Base-by-base conservation (phyloP, 2,113 vertebrate genomes). In the Carassius gibelio region DNA sequence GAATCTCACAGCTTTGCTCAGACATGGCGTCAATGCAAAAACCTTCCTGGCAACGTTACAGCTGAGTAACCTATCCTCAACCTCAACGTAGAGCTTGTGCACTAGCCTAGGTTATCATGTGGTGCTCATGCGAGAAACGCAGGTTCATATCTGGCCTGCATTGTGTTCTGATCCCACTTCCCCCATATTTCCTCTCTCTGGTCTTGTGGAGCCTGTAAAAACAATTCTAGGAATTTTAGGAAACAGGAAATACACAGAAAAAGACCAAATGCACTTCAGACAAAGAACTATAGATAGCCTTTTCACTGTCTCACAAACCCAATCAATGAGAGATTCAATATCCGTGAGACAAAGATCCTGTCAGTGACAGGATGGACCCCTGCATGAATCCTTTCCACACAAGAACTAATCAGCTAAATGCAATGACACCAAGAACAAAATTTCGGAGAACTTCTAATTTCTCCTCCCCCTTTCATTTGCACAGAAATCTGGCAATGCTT, bases 391-490 rank as follows among this genome's bases (percentile, higher is more conserved):
- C 26, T 79, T 62, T 23, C 76, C 55, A 23, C 11, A 57, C 30
- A 13, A 21, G 9, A 78, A 57, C 30, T 77, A 36, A 38, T 78
- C 75, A 48, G 78, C 38, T 64, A 38, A 80, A 26, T 8, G 78
- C 4, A 64, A 55, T 9, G 1, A 80, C 8, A 62, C n/a, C 26
- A 38, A 64, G 57, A 64, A 45, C 13, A 64, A 23, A 17, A 80
- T 10, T n/a, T 61, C 30, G 8, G 19, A n/a, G 59, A 79, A 5
- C 23, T 26, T 48, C 15, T 76, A 17, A 76, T 55, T 76, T 55
- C 1, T 30, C 36, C 68, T 71, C 68, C 34, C 34, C 76, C 19
- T 36, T 57, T 61, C 34, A 23, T 79, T 77, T 36, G 30, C 26
- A 77, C 50, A 77, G 3, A 42, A 36, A 59, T n/a, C 34, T 38